These are phyloP conservation scores for Lichenostomus cassidix DNA, from an alignment of 2,113 vertebrate genomes.

Conservation along the genomic window DNA sequence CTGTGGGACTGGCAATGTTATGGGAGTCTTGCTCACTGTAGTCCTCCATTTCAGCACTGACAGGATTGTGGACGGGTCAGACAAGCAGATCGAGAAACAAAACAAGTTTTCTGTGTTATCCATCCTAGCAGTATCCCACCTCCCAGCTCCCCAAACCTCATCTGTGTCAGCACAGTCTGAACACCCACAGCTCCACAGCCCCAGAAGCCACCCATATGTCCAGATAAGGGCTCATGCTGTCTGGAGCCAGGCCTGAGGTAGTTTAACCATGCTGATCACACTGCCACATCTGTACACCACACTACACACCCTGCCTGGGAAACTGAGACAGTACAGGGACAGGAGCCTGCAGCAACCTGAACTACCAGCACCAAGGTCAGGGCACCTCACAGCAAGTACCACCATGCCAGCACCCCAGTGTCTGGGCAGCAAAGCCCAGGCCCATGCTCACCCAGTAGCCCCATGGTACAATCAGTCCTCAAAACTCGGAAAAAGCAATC, in stretches of 20 bases:
- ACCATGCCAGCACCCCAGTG: not conserved
- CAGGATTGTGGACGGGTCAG: not conserved
- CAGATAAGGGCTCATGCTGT: not conserved
- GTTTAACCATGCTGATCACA: not conserved
- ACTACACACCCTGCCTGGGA: not conserved
- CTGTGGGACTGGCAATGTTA: conserved; percentile 57
- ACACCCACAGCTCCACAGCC: not conserved
- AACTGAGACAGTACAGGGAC: not conserved
- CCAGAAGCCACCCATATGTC: not conserved
- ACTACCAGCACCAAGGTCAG: not conserved
- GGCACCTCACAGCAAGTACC: not conserved
- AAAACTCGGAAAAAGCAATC: not conserved
- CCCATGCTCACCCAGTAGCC: not conserved
- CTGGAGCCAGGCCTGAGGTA: not conserved
- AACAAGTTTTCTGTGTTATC: not conserved
- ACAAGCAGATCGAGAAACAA: not conserved
- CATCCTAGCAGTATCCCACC: not conserved
- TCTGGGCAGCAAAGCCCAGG: not conserved
- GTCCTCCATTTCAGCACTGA: conserved; percentile 86
- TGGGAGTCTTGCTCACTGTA: conserved; percentile 79
- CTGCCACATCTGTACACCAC: not conserved
- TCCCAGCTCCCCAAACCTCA: not conserved
- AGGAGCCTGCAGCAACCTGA: not conserved
- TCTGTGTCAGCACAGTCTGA: not conserved
- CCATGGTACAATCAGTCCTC: not conserved